Conservation (phyloP, 2,113 vertebrate species). For the Gadus chalcogrammus region DNA sequence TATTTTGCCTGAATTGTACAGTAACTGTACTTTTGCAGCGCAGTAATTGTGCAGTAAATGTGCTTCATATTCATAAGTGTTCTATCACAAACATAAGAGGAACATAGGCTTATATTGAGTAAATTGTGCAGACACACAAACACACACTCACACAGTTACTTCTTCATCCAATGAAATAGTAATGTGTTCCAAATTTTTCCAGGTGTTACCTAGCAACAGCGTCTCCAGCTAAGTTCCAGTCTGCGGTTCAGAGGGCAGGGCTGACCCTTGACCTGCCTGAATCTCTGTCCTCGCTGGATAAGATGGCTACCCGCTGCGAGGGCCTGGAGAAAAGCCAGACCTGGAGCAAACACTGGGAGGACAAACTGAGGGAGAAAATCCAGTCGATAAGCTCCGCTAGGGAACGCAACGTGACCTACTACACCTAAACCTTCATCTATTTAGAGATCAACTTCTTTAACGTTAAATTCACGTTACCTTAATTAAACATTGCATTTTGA, state of each 20-base stretch:
- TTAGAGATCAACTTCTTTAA: no score
- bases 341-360: conserved; percentile 83
- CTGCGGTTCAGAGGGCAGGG: conserved; percentile 71
- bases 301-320: conserved; percentile 69
- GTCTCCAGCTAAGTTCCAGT: conserved; percentile 86
- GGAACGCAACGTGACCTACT: conserved; percentile 14
- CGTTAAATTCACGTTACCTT: no score
- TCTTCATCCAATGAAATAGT: not conserved
- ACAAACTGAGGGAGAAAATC: conserved; percentile 62
- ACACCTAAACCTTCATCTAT: conserved; percentile 3
- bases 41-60: no score
- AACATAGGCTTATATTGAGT: no score
- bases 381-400: conserved; percentile 45
- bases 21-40: no score
- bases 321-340: conserved; percentile 66
- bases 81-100: no score
- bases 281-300: conserved; percentile 69
- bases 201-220: conserved; percentile 87
- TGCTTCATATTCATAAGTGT: no score
- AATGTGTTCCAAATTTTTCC: conserved; percentile 7
- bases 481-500: no score
- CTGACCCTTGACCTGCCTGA: conserved; percentile 73
- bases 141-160: conserved; percentile 8
- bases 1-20: no score
- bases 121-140: not conserved